Evolutionary conservation across 1,140 invertebrate genomes (phyloP).

Genomic region (Drosophila setifemur): DNA sequence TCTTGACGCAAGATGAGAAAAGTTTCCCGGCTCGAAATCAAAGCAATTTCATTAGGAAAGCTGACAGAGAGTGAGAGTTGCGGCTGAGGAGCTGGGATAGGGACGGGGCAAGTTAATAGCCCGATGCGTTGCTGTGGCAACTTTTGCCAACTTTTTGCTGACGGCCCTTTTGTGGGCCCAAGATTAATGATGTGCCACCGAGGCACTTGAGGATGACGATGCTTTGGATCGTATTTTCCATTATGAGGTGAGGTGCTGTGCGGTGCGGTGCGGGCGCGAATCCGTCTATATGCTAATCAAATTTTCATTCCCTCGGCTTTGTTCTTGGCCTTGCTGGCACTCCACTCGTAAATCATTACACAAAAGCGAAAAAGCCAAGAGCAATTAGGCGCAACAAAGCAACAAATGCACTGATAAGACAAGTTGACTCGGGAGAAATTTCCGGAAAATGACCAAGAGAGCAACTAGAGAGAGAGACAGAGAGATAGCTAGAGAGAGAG

Average conservation of each 20-base stretch:
- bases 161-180: slow-evolving; percentile 37
- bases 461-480: neutral
- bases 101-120: slow-evolving; percentile 33
- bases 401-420: slow-evolving; percentile 44
- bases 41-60: slow-evolving; percentile 68
- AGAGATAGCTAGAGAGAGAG: neutral
- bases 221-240: neutral
- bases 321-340: slow-evolving; percentile 19
- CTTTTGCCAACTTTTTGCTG: slow-evolving; percentile 47
- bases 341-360: slow-evolving; percentile 32
- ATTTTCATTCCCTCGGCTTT: slow-evolving; percentile 19
- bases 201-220: slow-evolving; percentile 23
- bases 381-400: slow-evolving; percentile 38
- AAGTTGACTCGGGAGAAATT: slow-evolving; percentile 11
- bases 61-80: slow-evolving; percentile 6
- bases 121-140: slow-evolving; percentile 41
- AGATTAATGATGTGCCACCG: slow-evolving; percentile 51
- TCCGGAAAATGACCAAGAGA: slow-evolving; percentile 9
- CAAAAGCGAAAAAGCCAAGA: slow-evolving; percentile 21
- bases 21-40: slow-evolving; percentile 64
- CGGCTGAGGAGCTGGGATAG: neutral
- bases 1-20: slow-evolving; percentile 50
- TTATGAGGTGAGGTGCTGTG: neutral
- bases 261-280: neutral
- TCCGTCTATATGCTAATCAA: slow-evolving; percentile 31